phyloP scores from a whole-genome alignment of 2,797 vertebrate species.

The Sylvilagus floridanus region DNA sequence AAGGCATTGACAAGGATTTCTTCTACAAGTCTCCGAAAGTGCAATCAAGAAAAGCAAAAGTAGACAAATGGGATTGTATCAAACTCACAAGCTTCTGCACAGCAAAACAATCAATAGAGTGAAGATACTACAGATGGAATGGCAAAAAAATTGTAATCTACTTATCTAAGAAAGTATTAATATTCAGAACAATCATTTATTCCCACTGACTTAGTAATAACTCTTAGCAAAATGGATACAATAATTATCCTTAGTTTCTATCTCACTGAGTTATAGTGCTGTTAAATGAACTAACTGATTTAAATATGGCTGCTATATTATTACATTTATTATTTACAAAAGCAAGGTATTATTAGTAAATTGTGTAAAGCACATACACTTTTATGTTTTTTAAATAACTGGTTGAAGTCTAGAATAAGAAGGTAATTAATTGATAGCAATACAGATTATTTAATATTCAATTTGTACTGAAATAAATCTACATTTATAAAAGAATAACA shows the following conservation, averaged over 20 bases:
- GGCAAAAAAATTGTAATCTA: too few relatives aligned
- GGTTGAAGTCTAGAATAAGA: background rate
- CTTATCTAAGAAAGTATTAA: too few relatives aligned
- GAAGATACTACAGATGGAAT: too few relatives aligned
- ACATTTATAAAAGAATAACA: background rate
- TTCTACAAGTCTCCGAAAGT: too few relatives aligned
- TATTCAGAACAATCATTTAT: background rate
- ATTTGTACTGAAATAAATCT: background rate
- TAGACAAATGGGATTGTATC: too few relatives aligned
- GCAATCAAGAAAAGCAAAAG: too few relatives aligned
- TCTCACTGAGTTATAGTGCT: background rate
- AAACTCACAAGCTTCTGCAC: too few relatives aligned
- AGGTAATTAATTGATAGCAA: background rate
- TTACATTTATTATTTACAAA: background rate
- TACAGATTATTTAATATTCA: background rate
- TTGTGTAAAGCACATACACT: background rate
- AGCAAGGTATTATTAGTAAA: background rate
- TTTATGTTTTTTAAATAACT: background rate
- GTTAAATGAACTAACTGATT: background rate
- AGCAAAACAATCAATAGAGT: too few relatives aligned
- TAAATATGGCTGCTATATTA: background rate
- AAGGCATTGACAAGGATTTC: too few relatives aligned
- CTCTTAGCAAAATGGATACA: background rate
- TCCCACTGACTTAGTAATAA: background rate
- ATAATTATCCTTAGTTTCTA: background rate